phyloP scores from a whole-genome alignment of 2,797 vertebrate genomes.

The Champsocephalus gunnari region DNA sequence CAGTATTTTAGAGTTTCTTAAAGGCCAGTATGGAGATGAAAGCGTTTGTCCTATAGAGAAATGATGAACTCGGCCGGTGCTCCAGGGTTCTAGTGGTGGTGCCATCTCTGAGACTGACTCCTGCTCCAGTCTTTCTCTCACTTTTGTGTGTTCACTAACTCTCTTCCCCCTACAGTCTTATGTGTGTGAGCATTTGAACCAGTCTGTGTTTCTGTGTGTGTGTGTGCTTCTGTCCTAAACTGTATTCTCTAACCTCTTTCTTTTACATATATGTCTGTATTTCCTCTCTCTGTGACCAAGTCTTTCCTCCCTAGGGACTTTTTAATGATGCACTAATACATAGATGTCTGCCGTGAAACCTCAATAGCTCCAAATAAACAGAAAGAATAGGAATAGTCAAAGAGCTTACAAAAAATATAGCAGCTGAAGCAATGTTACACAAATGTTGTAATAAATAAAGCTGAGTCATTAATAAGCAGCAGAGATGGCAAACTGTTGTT shows the following conservation, averaged over 20 bases:
- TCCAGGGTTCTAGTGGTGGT: slow-evolving; percentile 72
- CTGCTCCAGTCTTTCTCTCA: slow-evolving; percentile 37
- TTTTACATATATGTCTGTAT: slow-evolving; percentile 56
- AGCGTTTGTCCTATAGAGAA: slow-evolving; percentile 1
- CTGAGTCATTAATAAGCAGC: background rate
- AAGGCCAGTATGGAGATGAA: slow-evolving; percentile 6
- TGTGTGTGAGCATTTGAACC: slow-evolving; percentile 29
- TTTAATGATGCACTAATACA: background rate
- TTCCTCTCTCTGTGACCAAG: slow-evolving; percentile 33
- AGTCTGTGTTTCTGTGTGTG: slow-evolving; percentile 35
- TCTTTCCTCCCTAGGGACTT: slow-evolving; percentile 32
- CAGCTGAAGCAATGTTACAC: background rate
- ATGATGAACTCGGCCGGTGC: slow-evolving; percentile 42
- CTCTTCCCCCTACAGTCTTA: slow-evolving; percentile 34
- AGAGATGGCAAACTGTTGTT: background rate
- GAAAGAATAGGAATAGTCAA: background rate
- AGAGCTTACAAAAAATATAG: background rate
- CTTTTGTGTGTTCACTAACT: slow-evolving; percentile 51
- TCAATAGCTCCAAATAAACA: background rate
- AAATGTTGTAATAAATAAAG: background rate
- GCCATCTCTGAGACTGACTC: slow-evolving; percentile 49
- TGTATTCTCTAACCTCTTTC: slow-evolving; percentile 38
- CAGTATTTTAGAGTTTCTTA: background rate
- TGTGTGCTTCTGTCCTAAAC: slow-evolving; percentile 37
- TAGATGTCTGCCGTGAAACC: background rate